Evolutionary conservation across 2,113 vertebrate species (phyloP), one percentile per base, ranked within the genome.

Genomic region (Callipepla californica): DNA sequence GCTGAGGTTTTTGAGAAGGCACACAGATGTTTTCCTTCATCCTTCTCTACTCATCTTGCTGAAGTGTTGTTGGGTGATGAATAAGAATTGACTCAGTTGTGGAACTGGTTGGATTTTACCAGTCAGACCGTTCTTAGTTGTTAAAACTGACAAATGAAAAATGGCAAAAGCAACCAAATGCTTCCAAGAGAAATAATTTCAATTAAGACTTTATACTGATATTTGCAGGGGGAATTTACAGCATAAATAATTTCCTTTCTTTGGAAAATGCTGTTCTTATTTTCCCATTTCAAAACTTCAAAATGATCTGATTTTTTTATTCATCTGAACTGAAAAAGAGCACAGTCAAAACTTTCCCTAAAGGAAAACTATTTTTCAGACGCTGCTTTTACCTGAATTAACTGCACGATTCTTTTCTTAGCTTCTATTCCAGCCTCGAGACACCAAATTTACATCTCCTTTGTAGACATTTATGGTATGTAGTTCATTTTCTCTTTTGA

Each of bases 401-500:
- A 59, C 8, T 28, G 14, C 34, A 38, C 47, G 50, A 63, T 83
- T 45, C 13, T 81, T n/a, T 13, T 74, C 32, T 78, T 55, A 32
- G 42, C 22, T 83, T 77, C 47, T 25, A 7, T 69, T 45, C 18
- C 6, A 30, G 48, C 32, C 26, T 28, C 2, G 15, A 67, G 53
- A 58, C 32, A 18, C 44, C 1, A 1, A 30, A 55, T 68, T 48
- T 32, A 23, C 7, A 22, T 87, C 34, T 51, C 1, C 1, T 59
- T 13, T 65, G 45, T 20, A 48, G 58, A 47, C 3, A 26, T 65
- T 76, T 79, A 81, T 81, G 32, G 40, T 40, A 83, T 28, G 4
- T 21, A 85, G 58, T 59, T 66, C 40, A 70, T 90, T 92, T 88
- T 90, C 45, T 92, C 36, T 28, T 79, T 79, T 53, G 65, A 85